phyloP scores from a whole-genome alignment of 2,797 vertebrate species.

The Labroides dimidiatus region DNA sequence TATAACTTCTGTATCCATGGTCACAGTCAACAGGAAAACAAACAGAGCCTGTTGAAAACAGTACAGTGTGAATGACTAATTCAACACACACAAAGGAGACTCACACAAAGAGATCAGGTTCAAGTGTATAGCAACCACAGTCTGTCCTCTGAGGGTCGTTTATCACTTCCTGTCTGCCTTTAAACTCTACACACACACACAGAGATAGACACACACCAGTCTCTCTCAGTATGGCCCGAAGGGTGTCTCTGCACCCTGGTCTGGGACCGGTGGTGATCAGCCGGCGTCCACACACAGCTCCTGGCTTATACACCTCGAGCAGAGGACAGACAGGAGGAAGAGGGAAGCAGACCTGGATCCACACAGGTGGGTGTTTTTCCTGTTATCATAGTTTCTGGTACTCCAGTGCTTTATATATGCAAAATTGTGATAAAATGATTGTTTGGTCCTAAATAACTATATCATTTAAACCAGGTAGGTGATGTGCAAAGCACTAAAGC shows the following conservation, averaged over 20 bases:
- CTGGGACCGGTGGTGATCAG: conserved; percentile 32
- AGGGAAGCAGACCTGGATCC: conserved; percentile 22
- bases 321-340: conserved; percentile 2
- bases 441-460: no score
- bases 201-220: conserved; percentile 1
- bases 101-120: conserved; percentile 37
- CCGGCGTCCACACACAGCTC: conserved; percentile 35
- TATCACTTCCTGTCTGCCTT: conserved; percentile 1
- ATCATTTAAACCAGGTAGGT: no score
- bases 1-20: conserved; percentile 21
- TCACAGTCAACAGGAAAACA: conserved; percentile 13
- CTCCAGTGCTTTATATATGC: no score
- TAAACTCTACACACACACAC: not conserved
- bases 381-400: no score
- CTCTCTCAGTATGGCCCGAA: conserved; percentile 38
- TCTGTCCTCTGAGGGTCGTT: conserved; percentile 25
- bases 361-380: conserved; percentile 24
- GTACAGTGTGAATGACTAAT: conserved; percentile 1
- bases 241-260: conserved; percentile 11
- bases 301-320: not conserved
- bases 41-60: conserved; percentile 21
- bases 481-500: no score
- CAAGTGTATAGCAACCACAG: conserved; percentile 39
- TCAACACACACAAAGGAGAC: conserved; percentile 8
- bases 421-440: no score